A percentile compares a stretch with the other conserved stretches of the same genome.
Conservation (phyloP, 2,113 vertebrate species). For the Alectura lathami region DNA sequence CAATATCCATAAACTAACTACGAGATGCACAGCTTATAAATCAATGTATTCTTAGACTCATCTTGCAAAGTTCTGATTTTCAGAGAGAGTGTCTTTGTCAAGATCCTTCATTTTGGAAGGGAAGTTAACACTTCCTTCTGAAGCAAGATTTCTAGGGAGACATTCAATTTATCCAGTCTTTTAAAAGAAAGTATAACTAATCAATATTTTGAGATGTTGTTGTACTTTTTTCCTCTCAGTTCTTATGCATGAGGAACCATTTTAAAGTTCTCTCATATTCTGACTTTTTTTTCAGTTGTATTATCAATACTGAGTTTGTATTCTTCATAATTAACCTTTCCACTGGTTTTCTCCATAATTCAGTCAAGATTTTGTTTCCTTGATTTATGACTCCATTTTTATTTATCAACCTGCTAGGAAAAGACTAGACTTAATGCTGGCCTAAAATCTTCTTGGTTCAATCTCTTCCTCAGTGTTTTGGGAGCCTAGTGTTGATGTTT, state of each 20-base stretch:
- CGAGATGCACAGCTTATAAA: no score
- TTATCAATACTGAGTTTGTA: neutral
- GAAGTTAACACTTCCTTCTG: neutral
- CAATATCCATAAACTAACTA: no score
- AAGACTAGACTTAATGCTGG: neutral
- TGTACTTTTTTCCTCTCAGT: neutral
- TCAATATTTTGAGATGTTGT: neutral
- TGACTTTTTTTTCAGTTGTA: neutral
- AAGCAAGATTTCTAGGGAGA: neutral
- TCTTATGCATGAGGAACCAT: neutral
- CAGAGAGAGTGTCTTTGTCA: neutral
- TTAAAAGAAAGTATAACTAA: neutral
- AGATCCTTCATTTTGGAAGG: neutral
- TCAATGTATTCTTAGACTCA: neutral
- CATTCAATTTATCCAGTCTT: neutral
- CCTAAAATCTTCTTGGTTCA: neutral
- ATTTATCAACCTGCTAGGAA: neutral
- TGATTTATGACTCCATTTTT: neutral
- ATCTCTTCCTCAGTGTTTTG: neutral
- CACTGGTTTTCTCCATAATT: neutral
- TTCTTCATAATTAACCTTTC: neutral
- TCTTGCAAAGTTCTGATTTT: slow-evolving; percentile 5
- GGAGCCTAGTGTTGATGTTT: neutral
- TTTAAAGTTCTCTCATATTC: neutral
- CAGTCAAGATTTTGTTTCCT: neutral